phyloP scores from a whole-genome alignment of 2,888 invertebrate species.

The Ephialtes manifestator region DNA sequence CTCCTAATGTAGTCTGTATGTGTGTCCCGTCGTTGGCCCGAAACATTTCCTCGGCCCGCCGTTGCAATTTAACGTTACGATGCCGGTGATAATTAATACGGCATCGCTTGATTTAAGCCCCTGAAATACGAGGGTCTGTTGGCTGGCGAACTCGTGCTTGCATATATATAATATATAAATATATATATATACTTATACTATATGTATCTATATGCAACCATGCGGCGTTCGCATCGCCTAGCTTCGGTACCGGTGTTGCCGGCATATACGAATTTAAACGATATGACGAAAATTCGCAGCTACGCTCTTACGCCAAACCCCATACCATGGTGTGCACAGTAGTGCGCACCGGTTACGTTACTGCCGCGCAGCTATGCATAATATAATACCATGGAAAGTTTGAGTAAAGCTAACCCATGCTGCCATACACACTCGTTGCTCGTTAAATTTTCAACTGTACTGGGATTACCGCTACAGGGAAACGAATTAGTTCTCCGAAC shows the following conservation, averaged over 20 bases:
- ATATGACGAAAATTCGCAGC: constrained; percentile 61
- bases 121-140: constrained; percentile 69
- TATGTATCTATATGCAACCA: not conserved
- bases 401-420: constrained; percentile 36
- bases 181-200: not conserved
- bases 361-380: constrained; percentile 13
- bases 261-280: constrained; percentile 54
- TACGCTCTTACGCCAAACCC: constrained; percentile 15
- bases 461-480: constrained; percentile 14
- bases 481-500: constrained; percentile 21
- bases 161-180: constrained; percentile 12
- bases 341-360: constrained; percentile 57
- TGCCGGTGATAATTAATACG: constrained; percentile 78
- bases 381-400: constrained; percentile 21
- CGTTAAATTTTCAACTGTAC: constrained; percentile 43
- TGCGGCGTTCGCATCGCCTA: constrained; percentile 22
- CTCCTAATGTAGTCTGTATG: not conserved
- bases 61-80: constrained; percentile 72
- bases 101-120: constrained; percentile 74
- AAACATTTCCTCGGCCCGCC: constrained; percentile 68
- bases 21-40: constrained; percentile 54
- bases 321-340: constrained; percentile 11
- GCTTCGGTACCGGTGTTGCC: not conserved
- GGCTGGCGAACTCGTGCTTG: constrained; percentile 47
- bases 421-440: constrained; percentile 52